Evolutionary conservation across 2,797 vertebrate species (phyloP).

Genomic region (Cynopterus sphinx): DNA sequence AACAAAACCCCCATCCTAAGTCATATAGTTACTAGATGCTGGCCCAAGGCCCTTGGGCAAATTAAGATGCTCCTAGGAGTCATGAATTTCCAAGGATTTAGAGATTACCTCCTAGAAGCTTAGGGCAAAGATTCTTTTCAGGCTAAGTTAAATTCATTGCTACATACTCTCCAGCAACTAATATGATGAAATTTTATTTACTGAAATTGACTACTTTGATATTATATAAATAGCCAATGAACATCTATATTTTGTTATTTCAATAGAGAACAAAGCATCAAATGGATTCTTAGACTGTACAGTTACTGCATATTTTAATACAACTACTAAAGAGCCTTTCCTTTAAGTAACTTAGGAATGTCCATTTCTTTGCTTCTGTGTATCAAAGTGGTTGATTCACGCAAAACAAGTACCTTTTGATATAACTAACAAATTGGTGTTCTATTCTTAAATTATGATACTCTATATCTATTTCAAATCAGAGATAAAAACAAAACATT

Average conservation of each 20-base stretch:
- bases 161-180: background rate
- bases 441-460: background rate
- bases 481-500: background rate
- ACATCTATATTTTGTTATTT: background rate
- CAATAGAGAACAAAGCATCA: background rate
- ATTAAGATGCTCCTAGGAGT: background rate
- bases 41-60: background rate
- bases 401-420: background rate
- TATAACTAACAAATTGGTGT: background rate
- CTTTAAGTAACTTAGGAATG: background rate
- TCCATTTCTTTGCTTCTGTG: background rate
- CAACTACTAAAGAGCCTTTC: background rate
- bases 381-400: background rate
- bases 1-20: no score
- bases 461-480: background rate
- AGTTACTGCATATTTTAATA: background rate
- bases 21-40: background rate
- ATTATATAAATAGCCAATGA: background rate
- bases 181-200: background rate
- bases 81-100: background rate
- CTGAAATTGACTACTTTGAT: background rate
- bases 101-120: background rate
- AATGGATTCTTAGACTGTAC: background rate
- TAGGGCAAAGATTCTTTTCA: background rate
- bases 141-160: background rate